Percentiles rank a stretch among this genome's conserved stretches.
Evolutionary conservation across 2,888 invertebrate species (phyloP).

Genomic region (Teleogryllus oceanicus): DNA sequence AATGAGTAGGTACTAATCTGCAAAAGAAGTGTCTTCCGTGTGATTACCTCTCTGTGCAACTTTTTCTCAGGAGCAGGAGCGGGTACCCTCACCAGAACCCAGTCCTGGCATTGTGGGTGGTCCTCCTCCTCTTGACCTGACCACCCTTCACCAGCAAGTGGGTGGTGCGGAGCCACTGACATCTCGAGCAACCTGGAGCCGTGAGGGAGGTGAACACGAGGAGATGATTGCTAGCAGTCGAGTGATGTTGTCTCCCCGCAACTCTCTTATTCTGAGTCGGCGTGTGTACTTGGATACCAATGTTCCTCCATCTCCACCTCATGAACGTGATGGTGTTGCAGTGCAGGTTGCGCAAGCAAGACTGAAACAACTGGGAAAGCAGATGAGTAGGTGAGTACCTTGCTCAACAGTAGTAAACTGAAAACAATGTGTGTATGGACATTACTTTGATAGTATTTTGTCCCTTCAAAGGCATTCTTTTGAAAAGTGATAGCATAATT

Average conservation of each 20-base stretch:
- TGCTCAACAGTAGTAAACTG: too few relatives aligned
- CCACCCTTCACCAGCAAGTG: conserved; percentile 57
- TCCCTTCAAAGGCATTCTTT: too few relatives aligned
- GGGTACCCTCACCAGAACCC: conserved; percentile 31
- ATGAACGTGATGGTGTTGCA: conserved; percentile 46
- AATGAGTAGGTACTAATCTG: too few relatives aligned
- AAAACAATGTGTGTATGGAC: neutral
- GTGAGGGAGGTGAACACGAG: conserved; percentile 24
- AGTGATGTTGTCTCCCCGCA: conserved; percentile 58
- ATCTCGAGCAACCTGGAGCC: neutral
- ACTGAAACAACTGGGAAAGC: conserved; percentile 59
- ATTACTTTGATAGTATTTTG: too few relatives aligned
- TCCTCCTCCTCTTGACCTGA: conserved; percentile 53
- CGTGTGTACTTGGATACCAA: conserved; percentile 54
- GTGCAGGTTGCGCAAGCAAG: conserved; percentile 52
- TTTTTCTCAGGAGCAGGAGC: conserved; percentile 24
- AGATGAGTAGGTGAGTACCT: conserved; percentile 51
- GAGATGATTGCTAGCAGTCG: conserved; percentile 40
- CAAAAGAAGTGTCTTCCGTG: too few relatives aligned
- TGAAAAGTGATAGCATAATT: too few relatives aligned
- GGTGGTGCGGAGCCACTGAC: conserved; percentile 53
- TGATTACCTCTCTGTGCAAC: too few relatives aligned
- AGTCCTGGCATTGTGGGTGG: conserved; percentile 33
- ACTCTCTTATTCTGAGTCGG: conserved; percentile 54
- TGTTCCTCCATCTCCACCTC: conserved; percentile 53